Evolutionary conservation across 2,888 invertebrate species (phyloP).

Genomic region (Andricus quercusramuli): DNA sequence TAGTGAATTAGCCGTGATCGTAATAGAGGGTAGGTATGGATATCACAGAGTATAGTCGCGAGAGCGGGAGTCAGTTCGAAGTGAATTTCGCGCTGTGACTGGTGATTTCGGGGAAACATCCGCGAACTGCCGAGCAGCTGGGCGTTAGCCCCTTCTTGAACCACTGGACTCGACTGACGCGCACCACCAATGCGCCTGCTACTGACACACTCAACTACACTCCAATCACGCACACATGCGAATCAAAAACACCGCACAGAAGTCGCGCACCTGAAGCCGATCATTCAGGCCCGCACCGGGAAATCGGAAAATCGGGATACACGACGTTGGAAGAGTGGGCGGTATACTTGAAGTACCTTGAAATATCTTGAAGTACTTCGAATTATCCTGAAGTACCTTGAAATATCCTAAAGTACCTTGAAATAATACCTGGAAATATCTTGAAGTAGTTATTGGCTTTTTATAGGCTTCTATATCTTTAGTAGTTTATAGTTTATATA

Average conservation of each 20-base stretch:
- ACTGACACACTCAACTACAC: slow-evolving; percentile 4
- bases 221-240: slow-evolving; percentile 30
- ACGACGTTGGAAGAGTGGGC: too few species aligned
- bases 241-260: slow-evolving; percentile 21
- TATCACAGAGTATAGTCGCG: neutral
- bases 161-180: slow-evolving; percentile 56
- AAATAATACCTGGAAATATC: too few species aligned
- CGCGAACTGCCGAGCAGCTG: slow-evolving; percentile 63
- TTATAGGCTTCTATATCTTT: too few species aligned
- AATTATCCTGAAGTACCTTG: too few species aligned
- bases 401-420: too few species aligned
- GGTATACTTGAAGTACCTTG: too few species aligned
- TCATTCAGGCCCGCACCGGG: neutral
- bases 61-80: neutral
- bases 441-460: too few species aligned
- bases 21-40: neutral
- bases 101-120: slow-evolving; percentile 10
- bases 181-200: slow-evolving; percentile 54
- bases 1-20: slow-evolving; percentile 3
- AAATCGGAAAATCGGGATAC: neutral
- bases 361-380: too few species aligned
- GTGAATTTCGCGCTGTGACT: slow-evolving; percentile 3
- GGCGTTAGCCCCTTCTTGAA: slow-evolving; percentile 69
- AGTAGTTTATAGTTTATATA: too few species aligned
- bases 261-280: slow-evolving; percentile 21